Base-by-base conservation (phyloP, 1,140 invertebrate species). In the Galendromus occidentalis region DNA sequence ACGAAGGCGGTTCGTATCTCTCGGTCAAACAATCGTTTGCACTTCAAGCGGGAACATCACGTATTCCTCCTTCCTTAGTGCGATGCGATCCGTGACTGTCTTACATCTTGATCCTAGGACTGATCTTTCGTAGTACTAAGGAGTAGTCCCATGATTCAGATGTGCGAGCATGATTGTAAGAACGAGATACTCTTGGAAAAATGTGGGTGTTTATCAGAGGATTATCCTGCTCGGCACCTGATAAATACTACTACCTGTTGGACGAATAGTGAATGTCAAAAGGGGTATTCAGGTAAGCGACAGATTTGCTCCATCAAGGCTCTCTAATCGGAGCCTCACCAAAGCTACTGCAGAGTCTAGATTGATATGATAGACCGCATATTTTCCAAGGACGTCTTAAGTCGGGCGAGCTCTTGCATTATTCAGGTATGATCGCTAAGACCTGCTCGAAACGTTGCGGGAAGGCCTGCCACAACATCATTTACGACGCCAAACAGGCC, bases 401-500 rank as follows among this genome's bases (percentile, higher is more conserved):
- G n/a, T n/a, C n/a, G n/a, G n/a, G n/a, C n/a, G 33, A 9, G 9
- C 9, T 39, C 33, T 39, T 39, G 9, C 4, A 39, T 9, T 47
- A 5, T 22, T 17, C 22, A 59, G 51, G 20, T 59, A 17, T 17
- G 12, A 14, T 59, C 25, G 51, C 12, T 1, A 59, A 9, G 22
- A 59, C 51, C 14, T 59, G 51, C 22, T 14, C 12, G 25, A 33
- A 59, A 59, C 51, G 14, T 33, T 59, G 51, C 51, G 51, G 51
- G 14, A 59, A 59, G 51, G 17, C 51, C 25, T 59, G 51, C 51
- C 22, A 18, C 51, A 59, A 59, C 51, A 59, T 59, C 51, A 25
- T 59, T 14, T 59, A 59, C 20, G 51, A 59, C 22, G 51, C 51
- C 14, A 59, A 14, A 22, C 51, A 59, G 51, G 51, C 51, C 4